Conservation (phyloP, 23 tunicate genomes). For the Diplosoma virens region DNA sequence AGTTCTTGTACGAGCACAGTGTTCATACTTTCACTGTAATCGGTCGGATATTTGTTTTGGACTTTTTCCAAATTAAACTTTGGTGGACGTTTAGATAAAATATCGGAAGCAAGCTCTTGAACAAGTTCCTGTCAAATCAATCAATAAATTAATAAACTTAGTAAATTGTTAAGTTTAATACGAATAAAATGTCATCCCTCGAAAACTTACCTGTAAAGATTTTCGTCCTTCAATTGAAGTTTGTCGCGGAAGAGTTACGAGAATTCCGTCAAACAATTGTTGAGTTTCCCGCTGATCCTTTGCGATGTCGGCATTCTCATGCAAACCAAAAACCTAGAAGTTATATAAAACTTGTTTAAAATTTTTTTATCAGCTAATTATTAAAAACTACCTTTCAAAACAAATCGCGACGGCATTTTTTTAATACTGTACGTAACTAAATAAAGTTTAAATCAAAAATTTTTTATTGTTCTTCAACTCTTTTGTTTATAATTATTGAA, state of each 20-base stretch:
- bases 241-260: constrained; percentile 75
- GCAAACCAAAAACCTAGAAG: constrained; percentile 76
- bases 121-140: constrained; percentile 50
- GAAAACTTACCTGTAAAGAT: constrained; percentile 44
- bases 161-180: too few relatives aligned
- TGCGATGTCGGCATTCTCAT: constrained; percentile 84
- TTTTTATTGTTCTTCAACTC: too few relatives aligned
- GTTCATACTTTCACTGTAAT: constrained; percentile 88
- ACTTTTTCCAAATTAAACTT: constrained; percentile 70
- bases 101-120: constrained; percentile 80
- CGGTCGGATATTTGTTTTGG: constrained; percentile 77
- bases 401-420: too few relatives aligned
- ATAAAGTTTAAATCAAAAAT: too few relatives aligned
- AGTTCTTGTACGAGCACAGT: constrained; percentile 85
- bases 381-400: too few relatives aligned
- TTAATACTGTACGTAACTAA: too few relatives aligned
- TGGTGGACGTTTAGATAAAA: constrained; percentile 60
- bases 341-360: too few relatives aligned
- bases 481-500: too few relatives aligned
- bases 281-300: constrained; percentile 94
- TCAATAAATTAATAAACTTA: too few relatives aligned
- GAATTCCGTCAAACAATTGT: constrained; percentile 85
- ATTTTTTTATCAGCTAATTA: too few relatives aligned
- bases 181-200: too few relatives aligned
- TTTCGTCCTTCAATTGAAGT: constrained; percentile 24